Conservation (phyloP, 2,113 vertebrate genomes). For the Lanius ludovicianus region DNA sequence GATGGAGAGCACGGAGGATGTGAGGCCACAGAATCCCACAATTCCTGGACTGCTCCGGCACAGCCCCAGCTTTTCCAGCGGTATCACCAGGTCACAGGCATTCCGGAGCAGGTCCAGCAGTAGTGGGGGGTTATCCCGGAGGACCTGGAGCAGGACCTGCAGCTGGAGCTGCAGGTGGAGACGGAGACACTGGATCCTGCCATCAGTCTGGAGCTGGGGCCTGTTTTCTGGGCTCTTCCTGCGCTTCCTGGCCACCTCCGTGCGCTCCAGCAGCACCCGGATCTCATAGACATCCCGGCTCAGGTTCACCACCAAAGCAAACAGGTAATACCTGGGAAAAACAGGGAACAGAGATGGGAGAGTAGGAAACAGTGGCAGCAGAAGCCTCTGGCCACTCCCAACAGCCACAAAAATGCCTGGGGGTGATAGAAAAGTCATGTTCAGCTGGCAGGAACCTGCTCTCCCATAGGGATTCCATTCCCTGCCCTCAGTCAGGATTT, state of each 20-base stretch:
- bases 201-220: not conserved
- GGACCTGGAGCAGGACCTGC: constrained; percentile 72
- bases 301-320: constrained; percentile 89
- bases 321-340: constrained; percentile 86
- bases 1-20: constrained; percentile 86
- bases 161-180: constrained; percentile 70
- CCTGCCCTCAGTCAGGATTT: not conserved
- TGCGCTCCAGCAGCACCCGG: constrained; percentile 77
- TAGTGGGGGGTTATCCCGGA: constrained; percentile 84
- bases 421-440: not conserved
- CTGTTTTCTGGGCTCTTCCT: not conserved
- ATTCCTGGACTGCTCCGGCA: constrained; percentile 78
- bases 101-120: constrained; percentile 89
- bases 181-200: not conserved
- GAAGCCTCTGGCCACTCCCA: accelerated
- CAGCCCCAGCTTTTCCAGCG: constrained; percentile 87
- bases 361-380: not conserved
- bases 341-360: too few relatives aligned
- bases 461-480: not conserved
- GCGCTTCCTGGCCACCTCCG: constrained; percentile 45
- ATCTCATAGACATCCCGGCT: constrained; percentile 89
- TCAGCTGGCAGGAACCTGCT: not conserved
- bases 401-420: not conserved
- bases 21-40: constrained; percentile 86
- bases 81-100: constrained; percentile 88